A percentile compares a stretch with the other conserved stretches of the same genome.
phyloP scores from a whole-genome alignment of 1,140 invertebrate genomes.

The Drosophila subpulchrella region DNA sequence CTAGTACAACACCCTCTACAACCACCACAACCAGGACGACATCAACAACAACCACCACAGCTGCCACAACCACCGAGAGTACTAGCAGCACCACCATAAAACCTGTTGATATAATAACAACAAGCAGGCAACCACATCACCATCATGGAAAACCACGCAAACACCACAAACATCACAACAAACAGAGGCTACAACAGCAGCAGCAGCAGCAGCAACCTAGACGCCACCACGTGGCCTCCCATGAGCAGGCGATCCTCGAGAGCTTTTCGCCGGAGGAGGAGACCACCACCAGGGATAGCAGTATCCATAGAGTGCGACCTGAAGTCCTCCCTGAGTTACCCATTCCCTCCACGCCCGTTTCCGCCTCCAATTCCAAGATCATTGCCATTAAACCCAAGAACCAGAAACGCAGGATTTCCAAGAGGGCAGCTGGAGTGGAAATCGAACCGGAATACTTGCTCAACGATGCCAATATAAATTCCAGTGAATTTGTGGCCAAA shows the following conservation, averaged over 20 bases:
- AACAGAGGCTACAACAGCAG: conserved; percentile 45
- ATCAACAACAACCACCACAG: conserved; percentile 26
- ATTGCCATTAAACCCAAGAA: conserved; percentile 82
- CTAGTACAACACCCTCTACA: conserved; percentile 26
- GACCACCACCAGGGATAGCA: conserved; percentile 78
- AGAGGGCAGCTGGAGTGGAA: conserved; percentile 65
- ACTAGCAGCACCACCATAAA: conserved; percentile 27
- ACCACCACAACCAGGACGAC: conserved; percentile 33
- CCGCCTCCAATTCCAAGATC: conserved; percentile 80
- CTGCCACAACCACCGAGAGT: conserved; percentile 22
- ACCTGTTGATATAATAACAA: conserved; percentile 20
- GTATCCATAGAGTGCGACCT: conserved; percentile 79
- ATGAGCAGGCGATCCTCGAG: conserved; percentile 65
- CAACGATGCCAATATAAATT: conserved; percentile 54
- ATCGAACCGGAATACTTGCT: conserved; percentile 81
- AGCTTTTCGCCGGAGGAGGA: conserved; percentile 49
- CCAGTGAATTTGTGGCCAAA: conserved; percentile 68
- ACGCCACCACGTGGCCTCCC: conserved; percentile 70
- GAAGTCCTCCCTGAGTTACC: conserved; percentile 72
- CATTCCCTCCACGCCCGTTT: conserved; percentile 76
- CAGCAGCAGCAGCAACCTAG: conserved; percentile 44
- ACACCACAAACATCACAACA: conserved; percentile 66
- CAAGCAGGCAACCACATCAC: conserved; percentile 28
- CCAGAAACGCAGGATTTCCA: conserved; percentile 57
- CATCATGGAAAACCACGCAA: conserved; percentile 51